Evolutionary conservation across 2,797 vertebrate genomes (phyloP), one percentile per base, ranked within the genome.

Genomic region (Phrynocephalus vlangalii): DNA sequence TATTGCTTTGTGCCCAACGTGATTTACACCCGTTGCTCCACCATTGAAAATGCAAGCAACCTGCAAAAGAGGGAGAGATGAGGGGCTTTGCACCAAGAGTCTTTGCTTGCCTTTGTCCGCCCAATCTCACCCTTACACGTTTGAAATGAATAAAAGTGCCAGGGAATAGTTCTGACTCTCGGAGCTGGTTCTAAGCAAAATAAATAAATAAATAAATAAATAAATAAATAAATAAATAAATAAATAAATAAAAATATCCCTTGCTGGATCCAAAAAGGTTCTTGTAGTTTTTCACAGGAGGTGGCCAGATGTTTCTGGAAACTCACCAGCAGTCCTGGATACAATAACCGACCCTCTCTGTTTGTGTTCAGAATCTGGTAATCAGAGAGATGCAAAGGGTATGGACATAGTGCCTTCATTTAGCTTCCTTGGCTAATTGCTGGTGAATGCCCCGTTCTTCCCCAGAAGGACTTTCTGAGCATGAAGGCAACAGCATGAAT

Each of bases 41-140:
- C 82, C 38, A 33, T 38, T 82, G 50, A 89, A 89, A 88, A 90
- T 80, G 88, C 87, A 78, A 77, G 63, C 11, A 91, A 92, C 11
- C 1, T 8, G 83, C 22, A 85, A 84, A 4, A 3, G 66, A 82
- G 66, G 79, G 26, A 83, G 63, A 92, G 73, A 82, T 20, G 89
- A 48, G n/a, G 63, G 1, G 0, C 60, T 86, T 88, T 60, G 50
- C 71, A 33, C 83, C 80, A 92, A 85, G 86, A 82, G 30, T 63
- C 72, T 6, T 77, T 72, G 48, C 56, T 0, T 11, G 7, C 0
- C 0, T 90, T 90, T 91, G 78, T 88, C 83, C 85, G 76, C 70
- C 44, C 60, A 82, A 56, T 82, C 79, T 68, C 48, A 81, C 16
- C 78, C 78, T 68, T 68, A 38, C 83, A 85, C 79, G 67, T 81